A percentile compares a stretch with the other conserved stretches of the same genome.
Evolutionary conservation across 1,140 invertebrate genomes (phyloP).

Genomic region (Caenorhabditis inopinata): DNA sequence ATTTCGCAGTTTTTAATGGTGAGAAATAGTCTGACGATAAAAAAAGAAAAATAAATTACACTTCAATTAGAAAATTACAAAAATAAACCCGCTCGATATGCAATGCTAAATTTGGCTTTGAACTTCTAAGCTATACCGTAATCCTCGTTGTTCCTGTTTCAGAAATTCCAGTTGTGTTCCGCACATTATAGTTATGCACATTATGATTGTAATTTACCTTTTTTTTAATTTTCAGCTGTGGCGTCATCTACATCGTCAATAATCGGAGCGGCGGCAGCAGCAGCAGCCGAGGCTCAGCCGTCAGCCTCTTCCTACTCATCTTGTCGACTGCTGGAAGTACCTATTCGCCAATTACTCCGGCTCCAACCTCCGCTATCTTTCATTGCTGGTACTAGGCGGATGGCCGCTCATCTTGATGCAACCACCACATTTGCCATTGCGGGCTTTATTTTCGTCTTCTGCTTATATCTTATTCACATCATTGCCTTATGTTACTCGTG

Average conservation of each 20-base stretch:
- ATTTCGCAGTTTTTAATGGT: too few relatives aligned
- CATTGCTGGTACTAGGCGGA: constrained; percentile 12
- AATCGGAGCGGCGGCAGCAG: constrained; percentile 26
- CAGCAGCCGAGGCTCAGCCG: constrained; percentile 19
- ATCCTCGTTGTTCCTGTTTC: too few relatives aligned
- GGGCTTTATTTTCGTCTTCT: constrained; percentile 55
- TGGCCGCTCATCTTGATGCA: constrained; percentile 4
- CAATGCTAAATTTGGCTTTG: too few relatives aligned
- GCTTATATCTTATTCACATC: constrained; percentile 62
- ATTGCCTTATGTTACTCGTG: constrained; percentile 62
- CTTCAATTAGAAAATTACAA: too few relatives aligned
- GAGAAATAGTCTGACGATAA: too few relatives aligned
- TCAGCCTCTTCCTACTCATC: neutral
- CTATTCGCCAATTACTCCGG: neutral
- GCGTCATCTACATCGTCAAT: constrained; percentile 20
- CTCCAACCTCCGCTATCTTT: neutral
- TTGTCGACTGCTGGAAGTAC: neutral
- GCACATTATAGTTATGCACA: too few relatives aligned
- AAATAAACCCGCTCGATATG: too few relatives aligned
- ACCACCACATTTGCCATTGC: neutral
- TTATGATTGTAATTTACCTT: too few relatives aligned
- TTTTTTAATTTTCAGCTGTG: neutral
- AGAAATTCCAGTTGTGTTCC: neutral
- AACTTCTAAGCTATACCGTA: too few relatives aligned
- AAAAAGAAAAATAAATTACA: too few relatives aligned